These are phyloP conservation scores for Agonopterix arenella DNA, from an alignment of 2,888 invertebrate genomes.

Conservation along the genomic window DNA sequence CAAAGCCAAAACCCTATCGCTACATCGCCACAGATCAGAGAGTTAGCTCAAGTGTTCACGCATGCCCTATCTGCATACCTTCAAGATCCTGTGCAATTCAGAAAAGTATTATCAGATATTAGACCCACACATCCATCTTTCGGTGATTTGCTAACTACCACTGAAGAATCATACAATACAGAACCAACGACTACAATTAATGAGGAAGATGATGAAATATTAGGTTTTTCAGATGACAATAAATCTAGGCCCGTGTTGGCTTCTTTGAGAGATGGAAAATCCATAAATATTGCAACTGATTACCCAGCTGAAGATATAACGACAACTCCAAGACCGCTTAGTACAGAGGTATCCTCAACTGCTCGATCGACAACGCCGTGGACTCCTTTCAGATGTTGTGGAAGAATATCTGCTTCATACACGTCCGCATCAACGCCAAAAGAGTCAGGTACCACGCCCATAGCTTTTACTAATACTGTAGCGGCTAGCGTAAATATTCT, in stretches of 20 bases:
- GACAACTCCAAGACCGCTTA: constrained; percentile 31
- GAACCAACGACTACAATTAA: constrained; percentile 78
- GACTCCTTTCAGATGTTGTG: constrained; percentile 59
- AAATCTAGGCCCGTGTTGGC: constrained; percentile 38
- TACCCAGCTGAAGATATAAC: constrained; percentile 37
- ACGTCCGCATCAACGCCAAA: constrained; percentile 49
- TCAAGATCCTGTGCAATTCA: constrained; percentile 88
- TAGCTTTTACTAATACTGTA: constrained; percentile 68
- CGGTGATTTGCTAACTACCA: constrained; percentile 50
- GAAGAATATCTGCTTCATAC: constrained; percentile 65
- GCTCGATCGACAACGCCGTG: constrained; percentile 41
- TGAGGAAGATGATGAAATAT: constrained; percentile 85
- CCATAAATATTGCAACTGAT: constrained; percentile 45
- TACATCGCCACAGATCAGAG: constrained; percentile 81
- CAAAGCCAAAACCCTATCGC: constrained; percentile 81
- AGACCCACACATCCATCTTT: constrained; percentile 86
- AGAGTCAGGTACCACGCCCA: constrained; percentile 42
- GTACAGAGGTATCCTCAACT: constrained; percentile 33
- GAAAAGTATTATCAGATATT: constrained; percentile 84
- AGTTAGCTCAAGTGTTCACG: constrained; percentile 90
- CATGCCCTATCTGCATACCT: constrained; percentile 89
- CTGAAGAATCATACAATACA: constrained; percentile 59
- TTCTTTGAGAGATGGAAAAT: constrained; percentile 57
- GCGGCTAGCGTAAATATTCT: constrained; percentile 40
- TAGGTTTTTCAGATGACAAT: constrained; percentile 85